These are phyloP conservation scores for Esperia sulphurella DNA, from an alignment of 2,888 invertebrate species.

Conservation along the genomic window DNA sequence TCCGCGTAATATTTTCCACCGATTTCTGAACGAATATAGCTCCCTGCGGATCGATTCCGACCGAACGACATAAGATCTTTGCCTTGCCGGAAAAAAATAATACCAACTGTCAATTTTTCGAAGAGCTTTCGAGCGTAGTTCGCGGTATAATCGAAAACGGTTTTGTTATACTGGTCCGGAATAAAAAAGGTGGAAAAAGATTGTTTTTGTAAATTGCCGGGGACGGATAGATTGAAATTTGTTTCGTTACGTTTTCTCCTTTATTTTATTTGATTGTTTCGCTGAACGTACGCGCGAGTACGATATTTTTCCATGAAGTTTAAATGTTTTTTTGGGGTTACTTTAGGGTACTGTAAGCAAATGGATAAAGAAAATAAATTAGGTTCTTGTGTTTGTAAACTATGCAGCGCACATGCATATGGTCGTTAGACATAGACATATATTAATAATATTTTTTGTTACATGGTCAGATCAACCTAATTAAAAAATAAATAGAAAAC, in stretches of 20 bases:
- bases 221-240: conserved; percentile 59
- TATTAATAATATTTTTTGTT: no score
- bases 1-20: conserved; percentile 48
- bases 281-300: conserved; percentile 21
- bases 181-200: conserved; percentile 43
- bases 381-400: no score
- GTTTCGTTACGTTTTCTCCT: conserved; percentile 45
- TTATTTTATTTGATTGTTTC: conserved; percentile 58
- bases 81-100: conserved; percentile 35
- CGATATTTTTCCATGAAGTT: neutral
- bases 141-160: neutral
- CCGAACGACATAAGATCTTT: conserved; percentile 38
- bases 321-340: neutral
- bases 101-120: conserved; percentile 20
- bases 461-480: no score
- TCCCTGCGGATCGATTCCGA: conserved; percentile 50
- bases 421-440: no score
- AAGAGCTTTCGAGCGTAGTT: conserved; percentile 11
- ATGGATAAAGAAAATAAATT: neutral
- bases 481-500: no score
- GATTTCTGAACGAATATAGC: conserved; percentile 46
- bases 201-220: conserved; percentile 61
- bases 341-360: neutral
- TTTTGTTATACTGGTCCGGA: conserved; percentile 23
- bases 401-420: no score